Evolutionary conservation across 2,888 invertebrate genomes (phyloP), one percentile per base, ranked within the genome.

Genomic region (Athalia circularis): DNA sequence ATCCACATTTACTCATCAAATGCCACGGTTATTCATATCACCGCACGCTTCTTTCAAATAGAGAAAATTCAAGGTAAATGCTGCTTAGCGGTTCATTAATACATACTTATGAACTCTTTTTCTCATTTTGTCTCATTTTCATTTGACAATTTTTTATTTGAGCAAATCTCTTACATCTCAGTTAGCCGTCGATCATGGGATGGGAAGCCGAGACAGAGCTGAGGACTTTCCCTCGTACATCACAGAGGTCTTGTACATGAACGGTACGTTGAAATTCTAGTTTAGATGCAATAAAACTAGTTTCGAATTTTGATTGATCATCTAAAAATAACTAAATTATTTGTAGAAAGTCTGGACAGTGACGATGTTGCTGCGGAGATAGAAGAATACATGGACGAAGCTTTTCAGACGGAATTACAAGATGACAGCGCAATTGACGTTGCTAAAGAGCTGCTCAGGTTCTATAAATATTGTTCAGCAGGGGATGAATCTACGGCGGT

Each of bases 101-200:
- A 29, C 0, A 29, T 0, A 29, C 29, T 9, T 1, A 65, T 48
- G 47, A 65, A 47, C 15, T 29, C 13, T 62, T 29, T 62, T 5
- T 54, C 7, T 70, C 13, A 61, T n/a, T 43, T 13, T 64, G 9
- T n/a, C 5, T 48, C 9, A 8, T 8, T 57, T 11, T n/a, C 8
- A 54, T 11, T n/a, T 13, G 50, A 50, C n/a, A 76, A 61, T 2
- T 15, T 15, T 29, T 1, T 29, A 29, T 29, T 29, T 29, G 29
- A 29, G 29, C 29, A 29, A 29, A 29, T 1, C 2, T 2, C 29
- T 29, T 6, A 48, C 70, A 47, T 80, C 84, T 65, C 77, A 87
- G 88, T 82, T 89, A 79, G 86, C 86, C 15, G 85, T 88, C 0
- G 89, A 90, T 80, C 85, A 88, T 82, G 88, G 87, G 4, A 89